phyloP scores from a whole-genome alignment of 2,113 vertebrate species.

The Pachycephala philippinensis region DNA sequence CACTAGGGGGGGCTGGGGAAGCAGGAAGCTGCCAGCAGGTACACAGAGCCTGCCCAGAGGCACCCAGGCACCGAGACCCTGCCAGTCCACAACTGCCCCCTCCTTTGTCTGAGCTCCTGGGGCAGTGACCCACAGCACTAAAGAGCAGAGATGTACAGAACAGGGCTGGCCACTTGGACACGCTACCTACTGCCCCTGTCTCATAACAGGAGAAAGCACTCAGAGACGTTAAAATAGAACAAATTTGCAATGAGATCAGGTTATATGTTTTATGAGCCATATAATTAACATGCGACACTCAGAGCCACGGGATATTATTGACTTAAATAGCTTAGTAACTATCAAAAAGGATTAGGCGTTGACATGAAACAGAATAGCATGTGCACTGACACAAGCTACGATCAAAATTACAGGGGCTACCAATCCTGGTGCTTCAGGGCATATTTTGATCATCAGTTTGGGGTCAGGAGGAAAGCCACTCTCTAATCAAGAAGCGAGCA shows the following conservation, averaged over 20 bases:
- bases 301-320: constrained; percentile 47
- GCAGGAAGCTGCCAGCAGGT: not conserved
- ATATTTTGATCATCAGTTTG: constrained; percentile 16
- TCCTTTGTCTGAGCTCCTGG: not conserved
- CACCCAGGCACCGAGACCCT: not conserved
- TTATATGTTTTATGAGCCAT: constrained; percentile 57
- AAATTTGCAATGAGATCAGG: constrained; percentile 39
- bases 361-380: constrained; percentile 53
- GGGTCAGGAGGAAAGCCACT: not conserved
- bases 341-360: constrained; percentile 60
- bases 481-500: not conserved
- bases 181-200: not conserved
- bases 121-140: not conserved
- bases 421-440: constrained; percentile 35
- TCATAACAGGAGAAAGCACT: not conserved
- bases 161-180: not conserved
- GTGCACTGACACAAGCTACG: constrained; percentile 30
- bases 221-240: constrained; percentile 37
- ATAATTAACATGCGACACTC: constrained; percentile 55
- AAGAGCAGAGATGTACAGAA: not conserved
- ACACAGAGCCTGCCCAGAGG: not conserved
- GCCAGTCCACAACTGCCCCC: not conserved
- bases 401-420: constrained; percentile 50
- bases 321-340: constrained; percentile 64
- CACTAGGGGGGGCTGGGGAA: not conserved